Base-by-base conservation (phyloP, 1,140 invertebrate genomes). In the Hypothenemus hampei region DNA sequence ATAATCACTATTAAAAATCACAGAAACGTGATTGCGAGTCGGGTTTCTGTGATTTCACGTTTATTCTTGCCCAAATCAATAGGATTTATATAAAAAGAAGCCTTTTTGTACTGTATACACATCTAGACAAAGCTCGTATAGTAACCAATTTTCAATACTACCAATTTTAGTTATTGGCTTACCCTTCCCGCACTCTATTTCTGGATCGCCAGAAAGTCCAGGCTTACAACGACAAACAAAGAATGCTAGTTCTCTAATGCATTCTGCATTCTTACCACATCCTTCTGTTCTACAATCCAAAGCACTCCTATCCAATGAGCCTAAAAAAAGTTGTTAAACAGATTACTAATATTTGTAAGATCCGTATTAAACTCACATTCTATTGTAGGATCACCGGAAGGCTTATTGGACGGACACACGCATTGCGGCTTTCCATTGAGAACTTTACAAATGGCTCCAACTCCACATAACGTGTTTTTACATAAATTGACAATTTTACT, bases 211-310 rank as follows among this genome's bases (percentile, higher is more conserved):
- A 66, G 77, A 79, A 46, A 81, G 86, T 59, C 86, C 86, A 23
- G 81, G 80, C 36, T 82, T 80, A 75, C 89, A 93, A 64, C 83
- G 78, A 72, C 91, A 95, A 8, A 86, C 82, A 72, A 90, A 92
- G 64, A 82, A 81, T 52, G 84, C 84, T 57, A 84, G 81, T 72
- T 87, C 83, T 31, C 82, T 77, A 53, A 90, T 80, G 69, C 90
- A 93, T 69, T 87, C 81, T 1, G 89, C 89, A 46, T 84, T 84
- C 64, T 83, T 81, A 47, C 87, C 88, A 73, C 90, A 93, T 41
- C 89, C 89, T 18, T 79, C 79, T 4, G 85, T 86, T 45, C 89
- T 79, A 71, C 90, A 93, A 67, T 93, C 89, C 19, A 81, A 74
- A 47, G 79, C 72, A 62, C 79, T 82, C 60, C 74, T 75, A 66